These are phyloP conservation scores for Atractosteus spatula DNA, from an alignment of 2,113 vertebrate species.

Conservation along the genomic window DNA sequence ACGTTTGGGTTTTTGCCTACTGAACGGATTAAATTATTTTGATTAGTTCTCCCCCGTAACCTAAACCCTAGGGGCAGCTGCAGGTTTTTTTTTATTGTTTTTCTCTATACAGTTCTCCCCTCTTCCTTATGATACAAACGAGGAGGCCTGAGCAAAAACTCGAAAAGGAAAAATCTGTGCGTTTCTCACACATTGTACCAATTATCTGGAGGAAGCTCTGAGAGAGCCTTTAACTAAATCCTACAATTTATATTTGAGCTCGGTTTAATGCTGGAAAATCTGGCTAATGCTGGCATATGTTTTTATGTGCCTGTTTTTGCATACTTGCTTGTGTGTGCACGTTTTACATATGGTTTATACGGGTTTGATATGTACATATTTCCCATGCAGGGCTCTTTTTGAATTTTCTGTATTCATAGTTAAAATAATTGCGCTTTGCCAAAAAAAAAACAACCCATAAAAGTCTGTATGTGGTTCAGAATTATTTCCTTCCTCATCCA, in stretches of 20 bases:
- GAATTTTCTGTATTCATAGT: too few relatives aligned
- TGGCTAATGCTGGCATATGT: constrained; percentile 22
- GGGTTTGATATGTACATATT: not conserved
- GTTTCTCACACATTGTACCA: constrained; percentile 20
- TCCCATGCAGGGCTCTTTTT: not conserved
- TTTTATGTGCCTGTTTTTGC: constrained; percentile 21
- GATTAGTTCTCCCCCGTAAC: constrained; percentile 6
- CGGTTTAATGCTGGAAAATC: constrained; percentile 21
- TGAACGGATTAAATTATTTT: not conserved
- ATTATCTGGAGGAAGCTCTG: constrained; percentile 18
- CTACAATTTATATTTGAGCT: constrained; percentile 23
- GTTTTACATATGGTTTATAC: not conserved
- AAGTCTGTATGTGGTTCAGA: too few relatives aligned
- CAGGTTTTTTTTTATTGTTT: not conserved
- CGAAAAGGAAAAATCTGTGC: not conserved
- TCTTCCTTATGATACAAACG: not conserved
- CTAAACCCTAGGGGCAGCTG: not conserved
- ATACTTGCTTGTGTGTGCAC: constrained; percentile 2
- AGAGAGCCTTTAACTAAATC: constrained; percentile 17
- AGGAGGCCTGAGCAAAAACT: not conserved
- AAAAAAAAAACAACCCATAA: too few relatives aligned
- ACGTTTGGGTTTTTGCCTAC: not conserved
- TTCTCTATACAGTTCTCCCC: not conserved
- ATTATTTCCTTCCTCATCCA: too few relatives aligned
- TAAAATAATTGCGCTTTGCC: too few relatives aligned